These are phyloP conservation scores for Bradypus variegatus DNA, from an alignment of 2,797 vertebrate species.

Conservation along the genomic window DNA sequence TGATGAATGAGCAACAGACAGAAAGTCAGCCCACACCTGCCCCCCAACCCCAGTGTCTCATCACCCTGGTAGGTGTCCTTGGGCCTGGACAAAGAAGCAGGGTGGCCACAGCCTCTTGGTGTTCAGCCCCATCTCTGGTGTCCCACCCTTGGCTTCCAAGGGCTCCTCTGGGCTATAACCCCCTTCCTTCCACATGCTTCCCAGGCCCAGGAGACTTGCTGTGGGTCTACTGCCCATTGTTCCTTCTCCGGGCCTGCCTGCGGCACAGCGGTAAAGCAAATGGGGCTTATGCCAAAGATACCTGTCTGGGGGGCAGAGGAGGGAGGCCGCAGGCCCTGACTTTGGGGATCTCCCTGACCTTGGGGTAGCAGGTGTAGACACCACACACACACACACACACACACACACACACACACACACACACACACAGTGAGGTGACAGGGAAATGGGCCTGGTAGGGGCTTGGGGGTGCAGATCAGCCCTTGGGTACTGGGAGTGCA, in stretches of 20 bases:
- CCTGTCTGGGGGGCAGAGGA: too few relatives aligned
- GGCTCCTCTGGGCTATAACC: not conserved
- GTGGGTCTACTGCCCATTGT: not conserved
- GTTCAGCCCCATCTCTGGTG: not conserved
- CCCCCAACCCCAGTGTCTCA: not conserved
- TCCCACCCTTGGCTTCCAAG: not conserved
- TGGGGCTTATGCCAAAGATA: rapidly evolving
- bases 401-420: rapidly evolving
- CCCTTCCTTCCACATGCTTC: not conserved
- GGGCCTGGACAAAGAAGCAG: not conserved
- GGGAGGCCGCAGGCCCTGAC: not conserved
- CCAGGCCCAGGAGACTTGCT: not conserved
- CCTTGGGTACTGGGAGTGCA: too few relatives aligned
- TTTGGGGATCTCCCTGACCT: not conserved
- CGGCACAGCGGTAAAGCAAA: not conserved
- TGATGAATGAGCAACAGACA: not conserved
- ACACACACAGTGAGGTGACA: not conserved
- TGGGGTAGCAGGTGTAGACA: not conserved
- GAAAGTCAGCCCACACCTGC: not conserved
- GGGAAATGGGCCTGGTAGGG: not conserved
- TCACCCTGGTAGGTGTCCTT: too few relatives aligned
- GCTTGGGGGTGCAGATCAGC: not conserved
- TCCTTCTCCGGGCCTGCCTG: not conserved
- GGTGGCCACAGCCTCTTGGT: rapidly evolving
- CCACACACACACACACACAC: not conserved